phyloP scores from a whole-genome alignment of 2,797 vertebrate species.

The Spinibarbus caldwelli region DNA sequence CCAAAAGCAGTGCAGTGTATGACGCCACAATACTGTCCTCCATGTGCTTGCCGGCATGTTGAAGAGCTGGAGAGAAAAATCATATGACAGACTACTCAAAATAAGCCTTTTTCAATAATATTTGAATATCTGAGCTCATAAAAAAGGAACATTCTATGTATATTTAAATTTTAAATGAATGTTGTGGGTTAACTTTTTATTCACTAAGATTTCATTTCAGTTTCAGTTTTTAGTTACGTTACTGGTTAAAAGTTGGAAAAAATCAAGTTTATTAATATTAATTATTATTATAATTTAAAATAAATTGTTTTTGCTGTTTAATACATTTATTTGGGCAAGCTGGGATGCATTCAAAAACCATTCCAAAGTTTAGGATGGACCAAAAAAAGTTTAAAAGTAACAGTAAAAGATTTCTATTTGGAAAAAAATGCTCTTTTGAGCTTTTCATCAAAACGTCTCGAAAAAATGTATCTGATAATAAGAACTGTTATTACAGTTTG shows the following conservation, averaged over 20 bases:
- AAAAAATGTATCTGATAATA: too few relatives aligned
- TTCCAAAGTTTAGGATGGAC: neutral
- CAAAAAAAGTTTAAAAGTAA: too few relatives aligned
- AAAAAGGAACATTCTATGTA: neutral
- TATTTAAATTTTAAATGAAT: neutral
- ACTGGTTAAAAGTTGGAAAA: neutral
- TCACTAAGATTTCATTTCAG: neutral
- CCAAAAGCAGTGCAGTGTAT: slow-evolving; percentile 95
- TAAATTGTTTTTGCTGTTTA: neutral
- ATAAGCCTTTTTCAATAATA: too few relatives aligned
- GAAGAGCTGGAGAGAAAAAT: slow-evolving; percentile 82
- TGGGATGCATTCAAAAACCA: neutral
- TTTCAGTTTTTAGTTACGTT: neutral
- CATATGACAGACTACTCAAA: neutral
- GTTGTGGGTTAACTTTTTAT: neutral
- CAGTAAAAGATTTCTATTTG: too few relatives aligned
- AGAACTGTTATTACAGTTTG: neutral
- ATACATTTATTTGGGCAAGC: neutral
- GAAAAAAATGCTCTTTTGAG: too few relatives aligned
- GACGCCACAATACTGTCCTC: slow-evolving; percentile 99
- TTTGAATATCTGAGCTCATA: too few relatives aligned
- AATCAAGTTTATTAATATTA: neutral
- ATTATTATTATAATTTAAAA: neutral
- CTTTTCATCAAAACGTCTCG: neutral
- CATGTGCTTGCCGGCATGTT: slow-evolving; percentile 99